Evolutionary conservation across 35 echinoderm and acorn worm species (phyloP).

Genomic region (Apostichopus californicus): DNA sequence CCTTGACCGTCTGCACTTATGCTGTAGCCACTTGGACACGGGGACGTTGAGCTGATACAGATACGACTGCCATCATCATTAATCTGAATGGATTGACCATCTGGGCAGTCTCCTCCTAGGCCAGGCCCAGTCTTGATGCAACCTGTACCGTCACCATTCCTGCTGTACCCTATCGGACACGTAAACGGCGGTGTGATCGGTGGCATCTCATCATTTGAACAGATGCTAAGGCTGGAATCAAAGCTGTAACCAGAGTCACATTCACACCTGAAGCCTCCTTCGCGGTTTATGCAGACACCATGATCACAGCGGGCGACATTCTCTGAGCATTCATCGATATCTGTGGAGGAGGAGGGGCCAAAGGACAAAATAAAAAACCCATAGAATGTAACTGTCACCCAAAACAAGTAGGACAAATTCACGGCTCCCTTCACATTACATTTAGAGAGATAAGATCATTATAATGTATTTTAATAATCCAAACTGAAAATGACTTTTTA

Average conservation of each 20-base stretch:
- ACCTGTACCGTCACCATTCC: not conserved
- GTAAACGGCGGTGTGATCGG: not conserved
- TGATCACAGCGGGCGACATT: constrained; percentile 66
- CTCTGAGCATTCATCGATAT: constrained; percentile 84
- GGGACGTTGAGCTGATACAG: not conserved
- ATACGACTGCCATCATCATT: not conserved
- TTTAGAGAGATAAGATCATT: too few relatives aligned
- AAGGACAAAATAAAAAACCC: not conserved
- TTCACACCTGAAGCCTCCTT: constrained; percentile 76
- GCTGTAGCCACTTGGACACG: constrained; percentile 21
- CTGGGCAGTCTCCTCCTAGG: not conserved
- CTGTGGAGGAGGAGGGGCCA: constrained; percentile 46
- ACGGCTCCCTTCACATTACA: too few relatives aligned
- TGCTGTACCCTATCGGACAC: not conserved
- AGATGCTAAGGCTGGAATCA: constrained; percentile 11
- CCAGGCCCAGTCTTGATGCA: not conserved
- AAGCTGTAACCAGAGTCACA: constrained; percentile 59
- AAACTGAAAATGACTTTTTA: too few relatives aligned
- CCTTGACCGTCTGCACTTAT: constrained; percentile 30
- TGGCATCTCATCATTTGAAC: not conserved
- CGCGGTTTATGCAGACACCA: constrained; percentile 77
- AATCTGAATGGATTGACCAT: not conserved
- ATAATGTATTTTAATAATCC: too few relatives aligned
- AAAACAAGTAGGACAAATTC: too few relatives aligned
- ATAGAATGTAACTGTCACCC: too few relatives aligned